Evolutionary conservation across 2,113 vertebrate species (phyloP).

Genomic region (Eidolon helvum): DNA sequence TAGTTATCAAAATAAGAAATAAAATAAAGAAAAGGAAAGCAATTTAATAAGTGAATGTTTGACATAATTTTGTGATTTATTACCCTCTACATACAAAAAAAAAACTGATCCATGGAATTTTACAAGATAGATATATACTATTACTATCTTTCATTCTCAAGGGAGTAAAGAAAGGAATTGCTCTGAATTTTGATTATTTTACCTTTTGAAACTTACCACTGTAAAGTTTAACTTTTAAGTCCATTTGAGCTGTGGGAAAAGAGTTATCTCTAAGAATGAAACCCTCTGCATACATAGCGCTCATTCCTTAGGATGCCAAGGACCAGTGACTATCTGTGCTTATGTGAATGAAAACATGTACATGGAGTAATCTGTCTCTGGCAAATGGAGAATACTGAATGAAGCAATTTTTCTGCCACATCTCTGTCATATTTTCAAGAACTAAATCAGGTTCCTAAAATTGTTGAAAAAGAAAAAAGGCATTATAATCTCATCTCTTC

Average conservation of each 20-base stretch:
- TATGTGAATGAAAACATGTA: background rate
- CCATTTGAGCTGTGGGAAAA: background rate
- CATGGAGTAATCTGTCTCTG: background rate
- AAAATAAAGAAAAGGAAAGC: conserved; percentile 39
- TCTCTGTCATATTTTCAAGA: background rate
- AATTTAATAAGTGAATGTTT: conserved; percentile 8
- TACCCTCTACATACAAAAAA: background rate
- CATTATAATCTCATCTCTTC: background rate
- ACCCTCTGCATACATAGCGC: background rate
- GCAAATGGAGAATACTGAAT: background rate
- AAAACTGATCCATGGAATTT: background rate
- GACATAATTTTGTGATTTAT: conserved; percentile 3
- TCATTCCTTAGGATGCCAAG: background rate
- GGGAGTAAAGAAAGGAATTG: background rate
- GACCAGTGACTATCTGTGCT: background rate
- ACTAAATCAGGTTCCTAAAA: background rate
- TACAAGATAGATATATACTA: background rate
- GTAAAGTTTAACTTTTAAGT: conserved; percentile 29
- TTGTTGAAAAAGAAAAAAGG: background rate
- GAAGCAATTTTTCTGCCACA: background rate
- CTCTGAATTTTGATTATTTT: conserved; percentile 19
- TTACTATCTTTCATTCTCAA: conserved; percentile 1
- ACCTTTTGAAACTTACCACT: conserved; percentile 11
- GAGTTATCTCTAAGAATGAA: background rate
- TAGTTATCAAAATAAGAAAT: conserved; percentile 37